These are phyloP conservation scores for Halictus quadricinctus DNA, from an alignment of 2,888 invertebrate species.

Conservation along the genomic window DNA sequence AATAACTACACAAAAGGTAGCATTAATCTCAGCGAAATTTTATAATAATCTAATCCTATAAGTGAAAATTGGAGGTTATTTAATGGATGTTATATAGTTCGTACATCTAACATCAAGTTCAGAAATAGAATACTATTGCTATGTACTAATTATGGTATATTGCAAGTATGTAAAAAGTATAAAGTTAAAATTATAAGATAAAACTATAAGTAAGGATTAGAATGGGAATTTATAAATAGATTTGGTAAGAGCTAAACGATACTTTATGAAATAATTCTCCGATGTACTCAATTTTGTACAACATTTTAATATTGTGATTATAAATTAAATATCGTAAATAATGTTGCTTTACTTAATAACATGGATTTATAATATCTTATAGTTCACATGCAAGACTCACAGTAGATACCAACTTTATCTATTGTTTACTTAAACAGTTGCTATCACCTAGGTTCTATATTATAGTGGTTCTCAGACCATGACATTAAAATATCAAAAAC, in stretches of 20 bases:
- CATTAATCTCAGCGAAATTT: too few relatives aligned
- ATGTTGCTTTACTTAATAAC: not conserved
- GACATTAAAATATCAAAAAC: not conserved
- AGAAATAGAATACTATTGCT: not conserved
- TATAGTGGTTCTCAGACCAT: constrained; percentile 34
- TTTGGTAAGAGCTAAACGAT: not conserved
- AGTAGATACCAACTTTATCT: constrained; percentile 34
- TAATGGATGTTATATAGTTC: not conserved
- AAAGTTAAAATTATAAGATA: not conserved
- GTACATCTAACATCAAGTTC: not conserved
- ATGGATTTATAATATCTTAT: constrained; percentile 1
- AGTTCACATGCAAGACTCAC: not conserved
- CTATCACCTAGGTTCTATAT: constrained; percentile 23
- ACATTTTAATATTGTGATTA: not conserved
- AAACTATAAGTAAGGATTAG: not conserved
- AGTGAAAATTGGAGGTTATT: too few relatives aligned
- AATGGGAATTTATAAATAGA: not conserved
- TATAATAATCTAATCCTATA: too few relatives aligned
- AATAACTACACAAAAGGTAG: too few relatives aligned
- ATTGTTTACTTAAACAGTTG: constrained; percentile 31
- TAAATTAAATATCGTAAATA: not conserved
- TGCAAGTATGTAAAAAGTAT: not conserved
- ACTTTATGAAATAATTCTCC: not conserved
- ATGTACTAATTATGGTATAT: not conserved
- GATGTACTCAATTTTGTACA: not conserved